Evolutionary conservation across 2,797 vertebrate species (phyloP).

Genomic region (Megalops cyprinoides): DNA sequence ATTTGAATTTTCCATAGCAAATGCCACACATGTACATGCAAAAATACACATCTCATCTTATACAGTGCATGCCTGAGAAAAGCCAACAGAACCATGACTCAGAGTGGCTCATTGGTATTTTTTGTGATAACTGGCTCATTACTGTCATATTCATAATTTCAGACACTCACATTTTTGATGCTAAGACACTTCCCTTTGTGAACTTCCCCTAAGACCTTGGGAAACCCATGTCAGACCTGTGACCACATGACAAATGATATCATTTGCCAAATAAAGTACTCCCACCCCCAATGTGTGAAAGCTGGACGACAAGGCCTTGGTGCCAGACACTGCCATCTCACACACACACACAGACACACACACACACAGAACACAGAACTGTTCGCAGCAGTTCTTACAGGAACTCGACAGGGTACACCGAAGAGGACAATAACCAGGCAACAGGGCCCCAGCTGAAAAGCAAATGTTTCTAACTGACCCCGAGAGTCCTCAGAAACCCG

Average conservation of each 20-base stretch:
- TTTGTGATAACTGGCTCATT: neutral
- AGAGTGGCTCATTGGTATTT: neutral
- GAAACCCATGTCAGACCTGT: neutral
- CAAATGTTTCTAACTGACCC: neutral
- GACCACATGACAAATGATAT: neutral
- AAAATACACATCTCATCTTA: neutral
- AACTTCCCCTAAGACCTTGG: neutral
- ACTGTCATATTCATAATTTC: neutral
- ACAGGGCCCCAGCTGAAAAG: no score
- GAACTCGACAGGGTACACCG: neutral
- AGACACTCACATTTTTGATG: neutral
- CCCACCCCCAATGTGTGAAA: neutral
- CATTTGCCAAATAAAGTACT: neutral
- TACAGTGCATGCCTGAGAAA: neutral
- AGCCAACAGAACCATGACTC: neutral
- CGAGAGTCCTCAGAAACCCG: neutral
- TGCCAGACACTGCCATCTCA: neutral
- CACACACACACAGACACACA: neutral
- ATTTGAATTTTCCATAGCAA: no score
- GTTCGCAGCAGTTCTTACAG: neutral
- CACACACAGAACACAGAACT: neutral
- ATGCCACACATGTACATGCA: neutral
- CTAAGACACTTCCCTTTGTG: neutral
- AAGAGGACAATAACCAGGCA: neutral
- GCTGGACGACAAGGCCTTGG: neutral